Conservation (phyloP, 2,797 vertebrate species). For the Oceanodroma leucorhoa region DNA sequence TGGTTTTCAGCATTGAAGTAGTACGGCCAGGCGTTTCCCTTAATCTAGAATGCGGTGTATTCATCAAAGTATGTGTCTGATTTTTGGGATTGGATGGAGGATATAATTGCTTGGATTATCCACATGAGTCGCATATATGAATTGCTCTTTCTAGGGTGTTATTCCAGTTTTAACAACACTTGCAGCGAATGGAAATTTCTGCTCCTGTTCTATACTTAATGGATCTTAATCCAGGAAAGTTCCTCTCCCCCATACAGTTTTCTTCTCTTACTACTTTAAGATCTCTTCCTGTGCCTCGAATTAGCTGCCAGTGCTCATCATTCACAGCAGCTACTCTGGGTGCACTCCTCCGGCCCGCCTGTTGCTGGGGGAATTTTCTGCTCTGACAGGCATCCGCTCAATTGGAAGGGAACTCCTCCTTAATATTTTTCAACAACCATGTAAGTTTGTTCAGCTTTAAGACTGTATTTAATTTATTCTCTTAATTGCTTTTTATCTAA, state of each 20-base stretch:
- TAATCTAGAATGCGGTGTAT: not conserved
- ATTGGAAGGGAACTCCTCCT: not conserved
- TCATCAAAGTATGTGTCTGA: not conserved
- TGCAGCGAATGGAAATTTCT: not conserved
- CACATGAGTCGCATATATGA: accelerated
- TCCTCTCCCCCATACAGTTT: not conserved
- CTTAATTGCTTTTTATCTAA: not conserved
- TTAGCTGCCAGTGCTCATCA: not conserved
- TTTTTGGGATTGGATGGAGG: not conserved
- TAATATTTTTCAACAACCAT: not conserved
- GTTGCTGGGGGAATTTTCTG: not conserved
- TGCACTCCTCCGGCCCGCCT: not conserved
- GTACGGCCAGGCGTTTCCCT: not conserved
- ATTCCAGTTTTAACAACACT: not conserved
- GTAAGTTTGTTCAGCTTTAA: not conserved
- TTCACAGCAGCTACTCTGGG: not conserved
- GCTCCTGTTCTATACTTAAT: not conserved
- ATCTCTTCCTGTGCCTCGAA: not conserved
- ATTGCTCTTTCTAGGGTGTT: not conserved
- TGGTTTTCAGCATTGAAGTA: not conserved
- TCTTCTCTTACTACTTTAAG: not conserved
- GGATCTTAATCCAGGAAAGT: not conserved
- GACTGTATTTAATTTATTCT: not conserved
- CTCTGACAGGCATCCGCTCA: not conserved
- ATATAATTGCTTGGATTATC: not conserved